Evolutionary conservation across 1,140 invertebrate genomes (phyloP).

Genomic region (Cyphomyrmex costatus): DNA sequence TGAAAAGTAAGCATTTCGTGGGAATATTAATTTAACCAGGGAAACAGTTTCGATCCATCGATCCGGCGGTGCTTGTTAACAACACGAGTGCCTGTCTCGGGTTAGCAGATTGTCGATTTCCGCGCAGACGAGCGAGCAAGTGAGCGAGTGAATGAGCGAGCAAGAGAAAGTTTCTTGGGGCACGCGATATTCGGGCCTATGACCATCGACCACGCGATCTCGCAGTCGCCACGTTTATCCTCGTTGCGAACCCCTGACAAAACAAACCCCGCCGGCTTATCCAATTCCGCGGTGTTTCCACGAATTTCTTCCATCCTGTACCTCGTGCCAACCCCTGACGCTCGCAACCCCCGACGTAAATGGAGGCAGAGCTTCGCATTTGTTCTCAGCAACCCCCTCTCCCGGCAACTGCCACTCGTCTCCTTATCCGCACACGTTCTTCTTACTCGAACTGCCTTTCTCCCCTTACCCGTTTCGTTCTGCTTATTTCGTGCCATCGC

Average conservation of each 20-base stretch:
- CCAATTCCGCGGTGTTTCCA: slow-evolving; percentile 80
- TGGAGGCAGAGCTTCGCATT: slow-evolving; percentile 74
- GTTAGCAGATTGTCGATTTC: slow-evolving; percentile 65
- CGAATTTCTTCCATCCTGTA: slow-evolving; percentile 79
- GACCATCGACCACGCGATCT: slow-evolving; percentile 70
- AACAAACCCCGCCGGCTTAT: slow-evolving; percentile 80
- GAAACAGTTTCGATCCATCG: slow-evolving; percentile 26
- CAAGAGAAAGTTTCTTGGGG: slow-evolving; percentile 62
- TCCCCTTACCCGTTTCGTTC: slow-evolving; percentile 25
- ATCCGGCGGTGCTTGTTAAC: slow-evolving; percentile 61
- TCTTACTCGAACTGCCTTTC: neutral
- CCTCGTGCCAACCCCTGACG: slow-evolving; percentile 60
- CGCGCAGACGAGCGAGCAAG: slow-evolving; percentile 33
- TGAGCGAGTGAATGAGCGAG: slow-evolving; percentile 38
- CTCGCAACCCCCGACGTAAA: slow-evolving; percentile 65
- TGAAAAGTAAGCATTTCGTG: slow-evolving; percentile 44
- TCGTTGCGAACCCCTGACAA: slow-evolving; percentile 75
- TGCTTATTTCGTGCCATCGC: slow-evolving; percentile 66
- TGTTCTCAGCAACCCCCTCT: slow-evolving; percentile 63
- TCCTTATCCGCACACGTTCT: slow-evolving; percentile 23
- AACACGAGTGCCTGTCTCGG: slow-evolving; percentile 53
- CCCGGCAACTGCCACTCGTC: neutral
- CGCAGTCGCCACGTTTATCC: slow-evolving; percentile 57
- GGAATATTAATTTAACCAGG: slow-evolving; percentile 53
- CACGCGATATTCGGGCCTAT: slow-evolving; percentile 69